A percentile compares a stretch with the other conserved stretches of the same genome.
phyloP scores from a whole-genome alignment of 2,113 vertebrate genomes.

The Phodopus roborovskii region DNA sequence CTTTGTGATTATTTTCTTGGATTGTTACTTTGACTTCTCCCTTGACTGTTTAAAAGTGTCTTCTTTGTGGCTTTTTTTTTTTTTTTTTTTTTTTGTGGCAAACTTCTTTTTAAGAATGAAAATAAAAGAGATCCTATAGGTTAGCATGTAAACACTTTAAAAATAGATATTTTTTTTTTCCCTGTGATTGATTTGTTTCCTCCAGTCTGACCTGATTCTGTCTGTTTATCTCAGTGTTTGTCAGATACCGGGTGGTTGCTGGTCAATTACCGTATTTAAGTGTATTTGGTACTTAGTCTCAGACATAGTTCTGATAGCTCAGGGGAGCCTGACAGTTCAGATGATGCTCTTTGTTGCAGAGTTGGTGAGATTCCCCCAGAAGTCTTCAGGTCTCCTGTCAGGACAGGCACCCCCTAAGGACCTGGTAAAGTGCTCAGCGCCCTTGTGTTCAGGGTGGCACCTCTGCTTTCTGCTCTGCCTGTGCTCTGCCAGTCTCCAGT shows the following conservation, averaged over 20 bases:
- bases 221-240: conserved; percentile 1
- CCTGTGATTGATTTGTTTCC: neutral
- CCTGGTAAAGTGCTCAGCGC: neutral
- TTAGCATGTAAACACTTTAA: neutral
- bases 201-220: conserved; percentile 17
- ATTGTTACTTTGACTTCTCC: conserved; percentile 33
- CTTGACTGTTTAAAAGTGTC: neutral
- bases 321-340: neutral
- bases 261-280: neutral
- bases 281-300: neutral
- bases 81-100: neutral
- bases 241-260: neutral
- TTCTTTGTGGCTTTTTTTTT: neutral
- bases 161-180: neutral
- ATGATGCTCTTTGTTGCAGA: neutral
- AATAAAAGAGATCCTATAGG: neutral
- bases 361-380: neutral
- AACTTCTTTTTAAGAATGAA: conserved; percentile 33
- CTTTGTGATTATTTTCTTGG: conserved; percentile 21
- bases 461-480: neutral
- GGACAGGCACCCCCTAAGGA: neutral
- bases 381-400: neutral
- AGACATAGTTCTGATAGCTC: neutral
- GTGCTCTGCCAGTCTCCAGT: neutral
- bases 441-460: neutral